These are phyloP conservation scores for Amaurobius ferox DNA, from an alignment of 2,888 invertebrate genomes.

Conservation along the genomic window DNA sequence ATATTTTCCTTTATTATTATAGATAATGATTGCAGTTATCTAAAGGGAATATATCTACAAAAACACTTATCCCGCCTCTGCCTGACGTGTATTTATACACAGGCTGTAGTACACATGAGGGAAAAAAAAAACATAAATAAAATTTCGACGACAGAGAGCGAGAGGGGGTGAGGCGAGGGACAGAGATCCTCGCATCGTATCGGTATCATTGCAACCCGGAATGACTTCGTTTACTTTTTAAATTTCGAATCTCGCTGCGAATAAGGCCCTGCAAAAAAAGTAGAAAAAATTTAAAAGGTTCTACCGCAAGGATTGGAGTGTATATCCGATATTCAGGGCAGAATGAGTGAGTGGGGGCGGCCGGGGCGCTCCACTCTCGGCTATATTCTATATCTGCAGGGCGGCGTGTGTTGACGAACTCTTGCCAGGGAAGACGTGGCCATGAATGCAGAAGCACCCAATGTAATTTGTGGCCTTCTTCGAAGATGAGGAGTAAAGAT, in stretches of 20 bases:
- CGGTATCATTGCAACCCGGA: not conserved
- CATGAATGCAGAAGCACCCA: conserved; percentile 1
- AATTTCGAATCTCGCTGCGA: not conserved
- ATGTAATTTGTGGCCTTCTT: conserved; percentile 1
- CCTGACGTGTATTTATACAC: no score
- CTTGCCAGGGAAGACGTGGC: conserved; percentile 4
- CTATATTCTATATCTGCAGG: not conserved
- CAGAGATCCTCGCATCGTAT: not conserved
- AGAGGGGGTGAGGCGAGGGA: no score
- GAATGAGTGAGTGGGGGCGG: not conserved
- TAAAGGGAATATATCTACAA: no score
- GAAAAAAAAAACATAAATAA: no score
- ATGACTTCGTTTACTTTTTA: conserved; percentile 6
- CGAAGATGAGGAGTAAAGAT: conserved; percentile 4
- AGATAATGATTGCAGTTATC: no score
- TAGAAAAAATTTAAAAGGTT: not conserved
- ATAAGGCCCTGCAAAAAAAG: not conserved
- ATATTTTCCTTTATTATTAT: no score
- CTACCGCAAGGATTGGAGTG: not conserved
- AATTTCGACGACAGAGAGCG: no score
- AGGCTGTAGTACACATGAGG: no score
- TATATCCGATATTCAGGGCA: not conserved
- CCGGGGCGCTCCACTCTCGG: not conserved
- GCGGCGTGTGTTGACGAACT: conserved; percentile 1
- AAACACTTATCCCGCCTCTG: no score